These are phyloP conservation scores for Setophaga coronata DNA, from an alignment of 2,113 vertebrate species.

Conservation along the genomic window DNA sequence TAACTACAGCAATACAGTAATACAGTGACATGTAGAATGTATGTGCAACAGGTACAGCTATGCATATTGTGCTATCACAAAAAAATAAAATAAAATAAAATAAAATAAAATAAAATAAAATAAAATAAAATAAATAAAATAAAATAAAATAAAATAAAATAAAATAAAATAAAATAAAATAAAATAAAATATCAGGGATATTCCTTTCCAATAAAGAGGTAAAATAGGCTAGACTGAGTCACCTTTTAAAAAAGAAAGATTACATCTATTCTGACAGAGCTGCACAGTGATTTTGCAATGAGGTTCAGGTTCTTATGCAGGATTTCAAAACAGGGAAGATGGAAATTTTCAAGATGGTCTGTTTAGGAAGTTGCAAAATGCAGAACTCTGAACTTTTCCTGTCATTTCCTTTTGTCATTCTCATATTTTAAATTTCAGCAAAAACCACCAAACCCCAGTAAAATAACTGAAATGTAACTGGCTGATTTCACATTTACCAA, in stretches of 20 bases:
- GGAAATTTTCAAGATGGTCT: background rate
- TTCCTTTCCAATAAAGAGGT: background rate
- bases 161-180: no score
- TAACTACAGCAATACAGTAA: background rate
- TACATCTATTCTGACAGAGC: background rate
- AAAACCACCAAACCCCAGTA: background rate
- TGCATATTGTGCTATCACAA: rapidly evolving
- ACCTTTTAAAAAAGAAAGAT: background rate
- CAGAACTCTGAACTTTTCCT: background rate
- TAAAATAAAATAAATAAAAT: background rate
- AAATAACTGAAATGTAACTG: background rate
- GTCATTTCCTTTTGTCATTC: background rate
- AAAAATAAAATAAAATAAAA: no score
- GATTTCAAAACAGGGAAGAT: background rate
- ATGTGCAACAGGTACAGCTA: background rate
- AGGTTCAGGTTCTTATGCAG: background rate
- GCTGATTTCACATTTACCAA: background rate
- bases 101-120: no score
- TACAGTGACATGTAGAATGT: rapidly evolving
- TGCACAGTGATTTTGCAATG: background rate
- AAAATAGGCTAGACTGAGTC: background rate
- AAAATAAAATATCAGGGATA: background rate
- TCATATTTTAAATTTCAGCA: background rate
- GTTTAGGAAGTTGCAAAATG: conserved; percentile 18
- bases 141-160: no score